phyloP scores from a whole-genome alignment of 2,888 invertebrate species.

The Zygogramma bicolorata region DNA sequence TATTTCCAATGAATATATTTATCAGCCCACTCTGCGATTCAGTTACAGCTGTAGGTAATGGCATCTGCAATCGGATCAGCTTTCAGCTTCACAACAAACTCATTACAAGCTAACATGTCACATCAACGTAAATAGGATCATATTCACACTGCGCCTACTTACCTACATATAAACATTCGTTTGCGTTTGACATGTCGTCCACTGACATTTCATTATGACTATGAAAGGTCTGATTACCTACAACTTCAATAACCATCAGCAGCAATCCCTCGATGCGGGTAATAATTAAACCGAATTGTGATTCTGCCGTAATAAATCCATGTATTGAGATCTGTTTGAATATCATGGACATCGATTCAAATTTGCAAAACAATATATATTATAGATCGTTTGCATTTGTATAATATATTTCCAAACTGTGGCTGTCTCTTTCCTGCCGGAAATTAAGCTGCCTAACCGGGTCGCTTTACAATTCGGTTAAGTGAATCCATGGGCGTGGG shows the following conservation, averaged over 20 bases:
- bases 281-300: background rate
- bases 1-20: no score
- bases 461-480: constrained; percentile 46
- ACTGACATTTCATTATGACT: background rate
- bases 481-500: constrained; percentile 31
- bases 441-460: constrained; percentile 48
- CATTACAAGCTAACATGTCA: no score
- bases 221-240: background rate
- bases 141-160: no score
- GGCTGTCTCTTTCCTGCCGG: constrained; percentile 46
- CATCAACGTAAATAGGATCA: no score
- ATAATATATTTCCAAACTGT: constrained; percentile 36
- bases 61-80: no score
- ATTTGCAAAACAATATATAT: constrained; percentile 50
- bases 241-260: background rate
- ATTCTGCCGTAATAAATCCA: background rate
- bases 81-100: no score
- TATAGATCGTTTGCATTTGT: constrained; percentile 47
- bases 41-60: no score
- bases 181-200: background rate
- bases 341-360: constrained; percentile 47
- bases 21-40: no score
- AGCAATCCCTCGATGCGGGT: background rate
- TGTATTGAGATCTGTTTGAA: background rate
- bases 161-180: background rate